Conservation (phyloP, 2,113 vertebrate species). For the Psittacara wagleri region DNA sequence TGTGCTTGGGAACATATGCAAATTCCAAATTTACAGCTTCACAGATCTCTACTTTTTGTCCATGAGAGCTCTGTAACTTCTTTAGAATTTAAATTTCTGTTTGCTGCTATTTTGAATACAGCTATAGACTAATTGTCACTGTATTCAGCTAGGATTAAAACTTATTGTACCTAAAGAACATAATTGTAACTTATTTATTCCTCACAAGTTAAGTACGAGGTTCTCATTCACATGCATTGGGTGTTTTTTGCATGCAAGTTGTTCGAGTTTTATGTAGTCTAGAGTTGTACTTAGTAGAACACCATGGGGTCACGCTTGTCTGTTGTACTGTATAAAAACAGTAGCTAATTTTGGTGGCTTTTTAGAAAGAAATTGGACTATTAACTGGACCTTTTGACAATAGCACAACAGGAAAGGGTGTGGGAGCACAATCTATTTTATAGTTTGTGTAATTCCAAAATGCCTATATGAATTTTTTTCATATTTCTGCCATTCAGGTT, state of each 20-base stretch:
- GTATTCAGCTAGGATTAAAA: background rate
- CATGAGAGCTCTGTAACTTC: background rate
- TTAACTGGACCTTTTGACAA: background rate
- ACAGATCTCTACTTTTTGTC: background rate
- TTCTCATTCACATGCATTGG: background rate
- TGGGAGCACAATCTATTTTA: background rate
- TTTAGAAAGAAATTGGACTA: background rate
- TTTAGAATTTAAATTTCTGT: background rate
- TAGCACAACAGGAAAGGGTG: background rate
- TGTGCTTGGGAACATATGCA: background rate
- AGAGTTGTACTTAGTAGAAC: background rate
- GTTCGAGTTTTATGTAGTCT: background rate
- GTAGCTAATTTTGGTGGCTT: background rate
- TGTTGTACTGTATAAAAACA: background rate
- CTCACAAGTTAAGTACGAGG: background rate
- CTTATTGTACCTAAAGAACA: background rate
- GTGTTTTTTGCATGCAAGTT: background rate
- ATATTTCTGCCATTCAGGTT: background rate
- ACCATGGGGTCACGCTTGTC: background rate
- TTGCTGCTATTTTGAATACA: background rate
- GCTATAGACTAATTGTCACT: background rate
- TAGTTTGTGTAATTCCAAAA: background rate
- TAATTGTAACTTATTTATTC: background rate
- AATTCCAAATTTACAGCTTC: background rate
- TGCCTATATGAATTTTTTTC: background rate